These are phyloP conservation scores for Cylindroiulus punctatus DNA, from an alignment of 2,888 invertebrate species.

Conservation along the genomic window DNA sequence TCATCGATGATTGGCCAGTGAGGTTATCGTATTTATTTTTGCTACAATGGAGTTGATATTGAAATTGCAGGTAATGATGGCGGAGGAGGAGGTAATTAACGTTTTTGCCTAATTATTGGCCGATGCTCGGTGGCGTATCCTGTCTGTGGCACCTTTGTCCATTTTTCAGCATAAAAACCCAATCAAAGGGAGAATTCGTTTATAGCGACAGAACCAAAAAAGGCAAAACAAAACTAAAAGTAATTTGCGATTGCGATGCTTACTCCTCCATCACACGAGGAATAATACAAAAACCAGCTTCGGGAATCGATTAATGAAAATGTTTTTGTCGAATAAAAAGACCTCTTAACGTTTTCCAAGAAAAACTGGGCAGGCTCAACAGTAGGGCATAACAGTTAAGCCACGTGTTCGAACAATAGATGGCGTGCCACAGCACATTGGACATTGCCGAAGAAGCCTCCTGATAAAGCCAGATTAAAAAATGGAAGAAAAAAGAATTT, in stretches of 20 bases:
- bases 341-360: background rate
- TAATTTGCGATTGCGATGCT: too few species aligned
- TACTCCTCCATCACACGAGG: too few species aligned
- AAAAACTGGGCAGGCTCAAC: background rate
- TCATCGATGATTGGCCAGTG: too few species aligned
- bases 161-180: background rate
- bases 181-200: background rate
- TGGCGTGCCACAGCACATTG: background rate
- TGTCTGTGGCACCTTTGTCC: background rate
- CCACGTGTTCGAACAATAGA: background rate
- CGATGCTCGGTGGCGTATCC: background rate
- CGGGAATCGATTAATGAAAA: conserved; percentile 18
- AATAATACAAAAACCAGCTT: background rate
- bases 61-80: background rate
- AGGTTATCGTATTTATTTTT: background rate
- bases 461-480: background rate
- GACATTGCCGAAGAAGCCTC: conserved; percentile 1
- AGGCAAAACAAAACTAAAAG: conserved; percentile 7
- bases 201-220: background rate
- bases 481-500: conserved; percentile 12
- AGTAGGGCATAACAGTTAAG: background rate
- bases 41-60: background rate
- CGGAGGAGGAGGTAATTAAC: background rate
- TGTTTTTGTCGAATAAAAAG: background rate
- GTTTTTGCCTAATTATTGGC: conserved; percentile 10